Conservation (phyloP, 2,113 vertebrate genomes). For the Hyperoodon ampullatus region DNA sequence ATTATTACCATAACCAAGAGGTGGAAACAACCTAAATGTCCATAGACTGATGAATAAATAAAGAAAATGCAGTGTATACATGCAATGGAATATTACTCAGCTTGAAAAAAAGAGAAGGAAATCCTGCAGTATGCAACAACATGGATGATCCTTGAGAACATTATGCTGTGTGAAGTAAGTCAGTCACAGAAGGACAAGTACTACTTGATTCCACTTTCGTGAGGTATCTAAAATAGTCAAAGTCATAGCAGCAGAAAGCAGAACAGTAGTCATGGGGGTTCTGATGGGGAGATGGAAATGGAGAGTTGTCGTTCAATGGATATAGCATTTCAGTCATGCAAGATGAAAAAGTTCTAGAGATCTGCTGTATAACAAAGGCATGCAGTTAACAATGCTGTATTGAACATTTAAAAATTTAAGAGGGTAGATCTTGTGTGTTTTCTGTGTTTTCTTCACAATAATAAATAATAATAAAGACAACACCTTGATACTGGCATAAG, state of each 20-base stretch:
- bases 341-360: background rate
- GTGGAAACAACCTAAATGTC: background rate
- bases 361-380: background rate
- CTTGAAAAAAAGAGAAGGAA: background rate
- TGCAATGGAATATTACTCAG: background rate
- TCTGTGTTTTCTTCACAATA: background rate
- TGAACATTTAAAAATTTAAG: background rate
- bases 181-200: background rate
- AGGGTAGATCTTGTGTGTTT: background rate
- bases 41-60: background rate
- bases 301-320: background rate
- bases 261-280: fast-evolving
- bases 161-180: background rate
- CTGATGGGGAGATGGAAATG: background rate
- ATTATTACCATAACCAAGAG: background rate
- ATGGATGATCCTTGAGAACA: background rate
- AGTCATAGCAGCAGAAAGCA: background rate
- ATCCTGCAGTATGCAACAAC: background rate
- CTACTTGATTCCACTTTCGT: background rate
- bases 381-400: background rate
- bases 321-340: background rate
- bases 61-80: background rate
- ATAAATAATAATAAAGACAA: background rate
- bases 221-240: background rate
- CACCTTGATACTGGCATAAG: background rate